Percentiles rank a stretch among this genome's conserved stretches.
These are phyloP conservation scores for Amblyornis subalaris DNA, from an alignment of 2,113 vertebrate genomes.

Conservation along the genomic window DNA sequence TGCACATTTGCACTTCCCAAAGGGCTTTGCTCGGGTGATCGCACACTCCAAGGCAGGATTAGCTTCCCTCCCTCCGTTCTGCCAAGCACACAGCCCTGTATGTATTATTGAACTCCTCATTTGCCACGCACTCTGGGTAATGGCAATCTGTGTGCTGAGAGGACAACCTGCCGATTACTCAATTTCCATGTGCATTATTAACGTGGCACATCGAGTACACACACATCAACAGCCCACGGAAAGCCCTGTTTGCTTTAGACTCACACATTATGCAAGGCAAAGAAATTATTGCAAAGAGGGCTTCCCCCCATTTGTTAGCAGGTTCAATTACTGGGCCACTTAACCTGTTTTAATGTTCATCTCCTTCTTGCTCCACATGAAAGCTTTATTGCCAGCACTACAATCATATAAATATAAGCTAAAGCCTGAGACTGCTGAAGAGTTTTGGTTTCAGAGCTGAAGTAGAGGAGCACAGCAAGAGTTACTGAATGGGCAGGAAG, in stretches of 20 bases:
- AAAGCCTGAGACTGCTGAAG: not conserved
- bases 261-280: not conserved
- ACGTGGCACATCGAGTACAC: not conserved
- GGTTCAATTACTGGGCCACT: conserved; percentile 32
- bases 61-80: not conserved
- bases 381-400: conserved; percentile 1
- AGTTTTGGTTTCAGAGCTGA: not conserved
- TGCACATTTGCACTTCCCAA: conserved; percentile 31
- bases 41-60: not conserved
- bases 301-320: not conserved
- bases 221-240: not conserved
- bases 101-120: conserved; percentile 37
- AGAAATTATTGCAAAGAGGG: not conserved
- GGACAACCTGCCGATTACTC: conserved; percentile 20
- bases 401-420: not conserved
- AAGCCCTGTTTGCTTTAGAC: not conserved
- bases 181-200: conserved; percentile 3
- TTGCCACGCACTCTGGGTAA: not conserved
- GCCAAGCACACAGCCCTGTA: not conserved
- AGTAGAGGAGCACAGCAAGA: not conserved
- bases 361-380: not conserved
- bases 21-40: not conserved
- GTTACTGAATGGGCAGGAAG: not conserved
- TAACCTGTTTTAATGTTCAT: conserved; percentile 30
- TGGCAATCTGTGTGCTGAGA: not conserved